These are phyloP conservation scores for Rhynchotus rufescens DNA, from an alignment of 2,797 vertebrate species.

Conservation along the genomic window DNA sequence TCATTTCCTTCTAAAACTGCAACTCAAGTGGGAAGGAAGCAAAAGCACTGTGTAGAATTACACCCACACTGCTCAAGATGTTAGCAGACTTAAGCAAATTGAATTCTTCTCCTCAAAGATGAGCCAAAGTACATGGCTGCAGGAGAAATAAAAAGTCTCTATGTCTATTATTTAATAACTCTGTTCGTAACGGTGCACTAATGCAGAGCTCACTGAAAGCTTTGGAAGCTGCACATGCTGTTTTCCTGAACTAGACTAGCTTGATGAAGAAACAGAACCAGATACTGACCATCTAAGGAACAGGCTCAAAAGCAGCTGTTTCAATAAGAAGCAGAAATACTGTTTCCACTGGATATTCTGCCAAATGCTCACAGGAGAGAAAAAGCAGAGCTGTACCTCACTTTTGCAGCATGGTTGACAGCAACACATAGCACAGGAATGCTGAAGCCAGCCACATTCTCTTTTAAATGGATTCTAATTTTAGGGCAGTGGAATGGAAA, in stretches of 20 bases:
- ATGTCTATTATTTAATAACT: not conserved
- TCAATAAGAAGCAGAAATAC: not conserved
- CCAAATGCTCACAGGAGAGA: not conserved
- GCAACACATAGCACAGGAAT: constrained; percentile 38
- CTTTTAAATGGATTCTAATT: not conserved
- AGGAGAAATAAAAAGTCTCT: not conserved
- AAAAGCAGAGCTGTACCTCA: constrained; percentile 45
- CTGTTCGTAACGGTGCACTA: not conserved
- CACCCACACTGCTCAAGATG: not conserved
- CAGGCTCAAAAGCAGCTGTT: constrained; percentile 1
- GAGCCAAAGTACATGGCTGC: not conserved
- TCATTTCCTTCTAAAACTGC: constrained; percentile 27
- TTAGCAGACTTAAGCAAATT: not conserved
- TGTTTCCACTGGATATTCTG: not conserved
- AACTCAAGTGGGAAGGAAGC: constrained; percentile 34
- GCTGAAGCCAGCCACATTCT: not conserved
- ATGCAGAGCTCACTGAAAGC: constrained; percentile 1
- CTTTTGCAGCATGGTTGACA: constrained; percentile 49
- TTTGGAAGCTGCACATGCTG: not conserved
- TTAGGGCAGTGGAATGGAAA: not conserved
- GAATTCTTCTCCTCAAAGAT: not conserved
- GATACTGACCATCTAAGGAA: not conserved
- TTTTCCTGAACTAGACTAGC: not conserved
- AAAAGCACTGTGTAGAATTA: constrained; percentile 23
- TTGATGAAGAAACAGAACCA: not conserved